Evolutionary conservation across 1,140 invertebrate genomes (phyloP).

Genomic region (Ruditapes philippinarum): DNA sequence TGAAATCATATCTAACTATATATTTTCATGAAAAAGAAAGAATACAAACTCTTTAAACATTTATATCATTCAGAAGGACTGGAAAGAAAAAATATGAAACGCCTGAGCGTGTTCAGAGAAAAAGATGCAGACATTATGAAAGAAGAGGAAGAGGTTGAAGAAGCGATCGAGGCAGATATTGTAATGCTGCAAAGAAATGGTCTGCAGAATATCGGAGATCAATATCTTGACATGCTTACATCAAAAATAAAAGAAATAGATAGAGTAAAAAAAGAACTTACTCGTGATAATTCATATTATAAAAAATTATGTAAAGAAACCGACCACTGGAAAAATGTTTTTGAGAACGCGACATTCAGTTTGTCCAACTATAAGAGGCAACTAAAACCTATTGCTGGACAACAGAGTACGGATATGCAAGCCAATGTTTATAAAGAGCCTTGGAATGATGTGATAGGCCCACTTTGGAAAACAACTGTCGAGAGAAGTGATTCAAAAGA

Average conservation of each 20-base stretch:
- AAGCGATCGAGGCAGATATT: neutral
- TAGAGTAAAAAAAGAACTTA: neutral
- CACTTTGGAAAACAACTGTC: neutral
- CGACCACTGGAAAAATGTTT: neutral
- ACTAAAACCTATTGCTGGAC: too few species aligned
- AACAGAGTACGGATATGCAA: too few species aligned
- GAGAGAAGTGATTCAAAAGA: too few species aligned
- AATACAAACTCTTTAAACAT: too few species aligned
- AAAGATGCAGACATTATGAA: too few species aligned
- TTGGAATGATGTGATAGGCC: neutral
- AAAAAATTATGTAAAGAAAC: neutral
- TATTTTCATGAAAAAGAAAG: too few species aligned
- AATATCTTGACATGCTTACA: neutral
- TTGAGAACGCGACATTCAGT: neutral
- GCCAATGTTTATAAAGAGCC: neutral
- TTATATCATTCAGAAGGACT: too few species aligned
- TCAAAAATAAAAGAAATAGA: slow-evolving; percentile 6
- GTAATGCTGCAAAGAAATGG: neutral
- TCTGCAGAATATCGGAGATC: neutral
- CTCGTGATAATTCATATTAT: neutral
- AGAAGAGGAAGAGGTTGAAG: neutral
- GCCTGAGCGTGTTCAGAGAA: too few species aligned
- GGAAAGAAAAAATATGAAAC: too few species aligned
- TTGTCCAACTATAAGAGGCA: neutral
- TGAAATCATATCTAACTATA: too few species aligned